A percentile compares a stretch with the other conserved stretches of the same genome.
phyloP scores from a whole-genome alignment of 2,888 invertebrate species.

The Camptogramma bilineatum region DNA sequence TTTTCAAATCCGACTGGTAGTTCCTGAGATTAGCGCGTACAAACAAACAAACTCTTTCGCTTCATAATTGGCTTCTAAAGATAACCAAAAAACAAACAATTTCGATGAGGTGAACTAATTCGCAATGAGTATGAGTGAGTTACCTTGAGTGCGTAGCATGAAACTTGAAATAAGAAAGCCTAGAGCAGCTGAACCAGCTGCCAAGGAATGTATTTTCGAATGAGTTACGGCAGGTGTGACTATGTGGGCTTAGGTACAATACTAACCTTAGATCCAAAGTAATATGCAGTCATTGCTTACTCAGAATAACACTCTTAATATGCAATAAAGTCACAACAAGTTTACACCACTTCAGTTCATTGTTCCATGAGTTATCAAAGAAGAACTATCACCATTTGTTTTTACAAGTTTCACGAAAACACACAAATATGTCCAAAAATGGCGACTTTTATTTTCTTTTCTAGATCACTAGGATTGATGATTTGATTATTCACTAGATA shows the following conservation, averaged over 20 bases:
- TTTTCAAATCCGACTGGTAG: too few species aligned
- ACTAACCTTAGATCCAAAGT: conserved; percentile 58
- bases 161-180: neutral
- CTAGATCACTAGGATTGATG: conserved; percentile 17
- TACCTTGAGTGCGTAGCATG: neutral
- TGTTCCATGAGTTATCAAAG: conserved; percentile 33
- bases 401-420: conserved; percentile 54
- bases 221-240: neutral
- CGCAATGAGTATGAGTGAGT: neutral
- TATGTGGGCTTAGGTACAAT: neutral
- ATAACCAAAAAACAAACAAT: neutral
- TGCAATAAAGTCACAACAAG: conserved; percentile 38
- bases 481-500: neutral
- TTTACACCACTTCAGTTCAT: conserved; percentile 33
- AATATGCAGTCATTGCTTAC: conserved; percentile 58
- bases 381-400: conserved; percentile 40
- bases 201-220: conserved; percentile 8
- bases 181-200: neutral
- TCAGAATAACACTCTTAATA: conserved; percentile 29
- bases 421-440: conserved; percentile 52
- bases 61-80: too few species aligned
- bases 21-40: too few species aligned
- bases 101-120: neutral
- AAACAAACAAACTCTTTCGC: too few species aligned
- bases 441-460: conserved; percentile 58